phyloP scores from a whole-genome alignment of 2,113 vertebrate species.

The Speoplatyrhinus poulsoni region DNA sequence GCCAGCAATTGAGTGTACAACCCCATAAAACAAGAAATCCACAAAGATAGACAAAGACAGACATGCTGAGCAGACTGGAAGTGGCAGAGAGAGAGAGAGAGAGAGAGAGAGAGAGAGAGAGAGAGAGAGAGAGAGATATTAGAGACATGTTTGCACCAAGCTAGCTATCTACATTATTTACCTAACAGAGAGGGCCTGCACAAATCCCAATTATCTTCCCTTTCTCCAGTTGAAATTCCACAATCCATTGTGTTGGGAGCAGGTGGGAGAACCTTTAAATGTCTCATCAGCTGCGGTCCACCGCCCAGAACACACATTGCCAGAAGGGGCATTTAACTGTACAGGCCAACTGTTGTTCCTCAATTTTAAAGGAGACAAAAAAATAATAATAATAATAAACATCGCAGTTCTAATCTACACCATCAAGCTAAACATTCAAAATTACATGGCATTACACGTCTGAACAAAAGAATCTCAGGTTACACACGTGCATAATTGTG shows the following conservation, averaged over 20 bases:
- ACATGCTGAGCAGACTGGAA: neutral
- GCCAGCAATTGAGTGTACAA: conserved; percentile 28
- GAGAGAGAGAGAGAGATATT: neutral
- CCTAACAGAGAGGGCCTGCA: conserved; percentile 15
- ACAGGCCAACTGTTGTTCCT: conserved; percentile 4
- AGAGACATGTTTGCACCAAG: neutral
- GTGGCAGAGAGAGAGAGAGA: neutral
- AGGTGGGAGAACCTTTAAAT: conserved; percentile 51
- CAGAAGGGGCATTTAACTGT: conserved; percentile 2
- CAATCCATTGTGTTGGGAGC: conserved; percentile 49
- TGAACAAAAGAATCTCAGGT: conserved; percentile 34
- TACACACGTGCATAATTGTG: conserved; percentile 25
- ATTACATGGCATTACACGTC: conserved; percentile 15
- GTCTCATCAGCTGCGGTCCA: conserved; percentile 32
- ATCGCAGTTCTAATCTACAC: conserved; percentile 4
- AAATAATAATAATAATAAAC: neutral
- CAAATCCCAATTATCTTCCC: conserved; percentile 48
- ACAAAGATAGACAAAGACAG: conserved; percentile 7
- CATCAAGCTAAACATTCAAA: conserved; percentile 15
- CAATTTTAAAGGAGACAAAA: neutral
- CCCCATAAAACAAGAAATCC: conserved; percentile 31
- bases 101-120: neutral
- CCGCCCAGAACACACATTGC: conserved; percentile 22
- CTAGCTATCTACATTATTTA: conserved; percentile 46
- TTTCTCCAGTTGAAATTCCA: conserved; percentile 50